Evolutionary conservation across 2,113 vertebrate genomes (phyloP).

Genomic region (Panthera leo): DNA sequence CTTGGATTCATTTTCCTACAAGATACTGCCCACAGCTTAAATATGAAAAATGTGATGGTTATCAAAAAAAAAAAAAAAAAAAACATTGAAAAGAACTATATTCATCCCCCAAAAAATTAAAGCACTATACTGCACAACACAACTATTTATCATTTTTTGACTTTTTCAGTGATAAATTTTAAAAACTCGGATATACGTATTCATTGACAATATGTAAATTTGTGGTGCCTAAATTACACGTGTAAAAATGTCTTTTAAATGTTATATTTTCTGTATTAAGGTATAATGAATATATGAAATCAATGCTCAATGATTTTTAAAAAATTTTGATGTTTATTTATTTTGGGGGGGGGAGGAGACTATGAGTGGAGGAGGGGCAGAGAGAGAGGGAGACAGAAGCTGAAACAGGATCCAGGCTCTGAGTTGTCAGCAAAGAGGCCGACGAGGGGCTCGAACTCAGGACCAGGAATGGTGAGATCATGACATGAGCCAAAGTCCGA

Average conservation of each 20-base stretch:
- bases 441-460: no score
- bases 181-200: not conserved
- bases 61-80: not conserved
- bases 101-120: not conserved
- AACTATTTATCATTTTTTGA: not conserved
- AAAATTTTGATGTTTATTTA: no score
- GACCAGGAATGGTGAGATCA: no score
- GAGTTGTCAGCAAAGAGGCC: no score
- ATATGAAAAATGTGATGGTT: slow-evolving; percentile 64
- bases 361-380: no score
- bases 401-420: no score
- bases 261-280: not conserved
- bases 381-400: no score
- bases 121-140: not conserved
- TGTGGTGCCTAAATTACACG: not conserved
- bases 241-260: not conserved
- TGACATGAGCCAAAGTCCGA: no score
- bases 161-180: not conserved
- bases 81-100: not conserved
- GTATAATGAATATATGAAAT: not conserved
- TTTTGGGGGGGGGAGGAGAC: no score
- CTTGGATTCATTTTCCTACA: slow-evolving; percentile 63
- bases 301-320: no score
- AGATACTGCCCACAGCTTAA: slow-evolving; percentile 18
- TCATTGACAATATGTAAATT: not conserved